Base-by-base conservation (phyloP, 2,888 invertebrate species). In the Sturmia bella region DNA sequence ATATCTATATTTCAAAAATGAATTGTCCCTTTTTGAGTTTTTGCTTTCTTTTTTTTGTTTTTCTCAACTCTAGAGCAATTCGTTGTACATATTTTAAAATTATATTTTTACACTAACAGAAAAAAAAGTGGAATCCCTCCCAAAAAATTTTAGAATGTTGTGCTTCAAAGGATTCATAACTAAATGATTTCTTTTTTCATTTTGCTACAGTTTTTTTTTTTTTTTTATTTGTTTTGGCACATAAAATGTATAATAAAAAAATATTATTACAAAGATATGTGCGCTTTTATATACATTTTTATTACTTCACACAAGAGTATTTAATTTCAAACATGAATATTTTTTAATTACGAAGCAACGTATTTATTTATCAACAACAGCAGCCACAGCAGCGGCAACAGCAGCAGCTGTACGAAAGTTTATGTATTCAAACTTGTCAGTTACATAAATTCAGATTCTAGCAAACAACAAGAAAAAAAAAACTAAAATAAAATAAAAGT, bases 321-420 rank as follows among this genome's bases (percentile, higher is more conserved):
- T 80, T 80, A 72, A 75, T 75, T 80, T 75, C 80, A 80, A 76
- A 75, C 75, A 76, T 72, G 76, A 32, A 32, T 32, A 32, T 32
- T 80, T 80, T 80, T 80, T 80, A 80, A 80, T 80, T 80, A 80
- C 75, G 72, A 70, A 70, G 66, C 80, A 43, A 50, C 39, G 19
- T 52, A 39, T 39, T 39, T 57, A 39, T 57, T 57, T 50, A 52
- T 27, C 27, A 43, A 41, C 24, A 50, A n/a, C 39, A 52, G n/a
- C 50, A 43, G 41, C n/a, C n/a, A n/a, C 19, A 15, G 1, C 27
- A n/a, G 3, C 32, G n/a, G 32, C 19, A 12, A 12, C 9, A 32
- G 32, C 32, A 32, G 41, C 12, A 11, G 19, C n/a, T 57, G 1
- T 72, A 3, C 41, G 12, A 2, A 41, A 27, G 11, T 41, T 2